A percentile compares a stretch with the other conserved stretches of the same genome.
phyloP scores from a whole-genome alignment of 2,113 vertebrate species.

The Emydocephalus ijimae region DNA sequence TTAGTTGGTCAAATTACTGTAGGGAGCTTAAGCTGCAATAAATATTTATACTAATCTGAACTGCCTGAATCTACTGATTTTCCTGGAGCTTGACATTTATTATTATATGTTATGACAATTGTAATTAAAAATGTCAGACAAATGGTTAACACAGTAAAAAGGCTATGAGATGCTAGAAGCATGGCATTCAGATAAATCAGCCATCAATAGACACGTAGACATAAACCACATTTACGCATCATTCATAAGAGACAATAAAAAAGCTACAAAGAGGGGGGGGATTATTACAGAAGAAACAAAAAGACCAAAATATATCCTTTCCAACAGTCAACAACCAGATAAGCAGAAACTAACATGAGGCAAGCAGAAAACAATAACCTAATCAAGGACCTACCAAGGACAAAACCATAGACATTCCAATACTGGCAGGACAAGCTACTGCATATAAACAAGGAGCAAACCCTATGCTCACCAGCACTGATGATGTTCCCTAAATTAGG shows the following conservation, averaged over 20 bases:
- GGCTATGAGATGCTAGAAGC: not conserved
- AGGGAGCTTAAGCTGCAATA: not conserved
- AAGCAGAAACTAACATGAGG: not conserved
- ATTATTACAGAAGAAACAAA: not conserved
- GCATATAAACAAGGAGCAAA: no score
- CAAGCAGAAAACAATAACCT: not conserved
- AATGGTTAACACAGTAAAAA: not conserved
- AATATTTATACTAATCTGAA: not conserved
- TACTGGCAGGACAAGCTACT: no score
- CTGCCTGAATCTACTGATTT: not conserved
- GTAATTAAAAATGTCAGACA: not conserved
- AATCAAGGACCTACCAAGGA: no score
- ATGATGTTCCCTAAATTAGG: no score
- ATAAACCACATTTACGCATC: not conserved
- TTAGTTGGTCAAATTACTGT: not conserved
- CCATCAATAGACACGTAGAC: not conserved
- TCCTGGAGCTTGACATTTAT: not conserved
- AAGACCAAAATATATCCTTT: not conserved
- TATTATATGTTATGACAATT: not conserved
- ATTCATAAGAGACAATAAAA: not conserved
- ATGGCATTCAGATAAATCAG: not conserved
- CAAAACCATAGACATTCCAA: no score
- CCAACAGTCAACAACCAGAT: not conserved
- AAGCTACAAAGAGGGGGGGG: not conserved
- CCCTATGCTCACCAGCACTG: no score